Base-by-base conservation (phyloP, 2,113 vertebrate species). In the Haemorhous mexicanus region DNA sequence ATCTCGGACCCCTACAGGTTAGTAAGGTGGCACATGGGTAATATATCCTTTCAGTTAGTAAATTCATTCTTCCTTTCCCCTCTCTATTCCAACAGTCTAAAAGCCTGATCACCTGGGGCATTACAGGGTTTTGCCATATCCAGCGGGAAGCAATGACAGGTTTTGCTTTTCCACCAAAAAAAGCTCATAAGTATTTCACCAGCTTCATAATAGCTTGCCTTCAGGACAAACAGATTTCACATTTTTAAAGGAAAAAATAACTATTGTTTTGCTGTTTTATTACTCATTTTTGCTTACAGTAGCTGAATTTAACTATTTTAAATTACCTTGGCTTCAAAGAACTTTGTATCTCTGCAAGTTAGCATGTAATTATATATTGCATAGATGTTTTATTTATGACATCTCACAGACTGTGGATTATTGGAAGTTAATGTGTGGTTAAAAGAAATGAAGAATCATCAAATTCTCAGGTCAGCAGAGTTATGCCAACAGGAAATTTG, bases 1-100 rank as follows among this genome's bases (percentile, higher is more conserved):
- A 3, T 98, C 99, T 28, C 98, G 99, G 90, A 99, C 99, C 13
- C 99, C 99, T 61, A 99, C 99, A 96, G 99, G 99, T 99, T 68
- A 91, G 82, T 27, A 10, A 52, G 28, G 7, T 52, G 23, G 14
- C 28, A 35, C 6, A 6, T 8, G 19, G 20, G 21, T 35, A 21
- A 30, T 30, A 14, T 1, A 26, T 26, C 49, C 61, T 49, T 46
- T 62, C 49, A 32, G 10, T 4, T 12, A 27, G 24, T 32, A 21
- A 50, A 24, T 66, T 68, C 41, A 26, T 61, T 75, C n/a, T 49
- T 82, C 32, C 6, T 87, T 87, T 87, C 47, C n/a, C 10, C 10
- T 88, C 21, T 11, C 16, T 21, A 2, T 82, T 79, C 39, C 77
- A 72, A 18, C 22, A 6, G 13, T 49, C 63, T 73, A 18, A 23